Base-by-base conservation (phyloP, 2,113 vertebrate species). In the Trogon surrucura region DNA sequence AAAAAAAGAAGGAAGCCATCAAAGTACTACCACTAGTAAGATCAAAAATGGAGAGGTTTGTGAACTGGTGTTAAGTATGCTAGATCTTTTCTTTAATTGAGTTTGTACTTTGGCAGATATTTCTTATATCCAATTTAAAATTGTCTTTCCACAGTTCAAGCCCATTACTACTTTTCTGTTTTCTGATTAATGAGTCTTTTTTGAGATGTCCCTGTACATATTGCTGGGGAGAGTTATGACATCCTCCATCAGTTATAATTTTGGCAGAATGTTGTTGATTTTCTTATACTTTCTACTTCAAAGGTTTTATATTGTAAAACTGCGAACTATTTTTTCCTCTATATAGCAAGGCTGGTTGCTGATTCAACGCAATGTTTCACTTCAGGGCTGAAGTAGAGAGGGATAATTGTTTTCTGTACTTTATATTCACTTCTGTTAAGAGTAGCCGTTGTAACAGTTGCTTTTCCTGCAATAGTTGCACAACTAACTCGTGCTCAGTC, bases 401-500 rank as follows among this genome's bases (percentile, higher is more conserved):
- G 13, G 51, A 62, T 47, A 94, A 92, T 78, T 74, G 11, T 83
- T 53, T 94, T 74, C 54, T 73, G 27, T 75, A 58, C 47, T 86
- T 94, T 41, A 62, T 67, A 61, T 56, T 80, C 21, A 78, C 34
- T 91, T 88, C 34, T 80, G 9, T 48, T 80, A 91, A 80, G 64
- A 81, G 44, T 66, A 80, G 8, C 2, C 8, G 56, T 81, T 41
- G 23, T 88, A 21, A 10, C 12, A 90, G 21, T 41, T 85, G 54
- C 29, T 54, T 93, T 69, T 86, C 36, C 56, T 79, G 26, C 17
- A 88, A 23, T 27, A 64, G n/a, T 70, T 84, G 56, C 9, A 36
- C 30, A 78, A 62, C n/a, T 67, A 54, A 80, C 29, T 67, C 13
- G 30, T 45, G 47, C 15, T 54, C 2, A 2, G 6, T 60, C 22